Evolutionary conservation across 2,888 invertebrate species (phyloP).

Genomic region (Andrena dorsata): DNA sequence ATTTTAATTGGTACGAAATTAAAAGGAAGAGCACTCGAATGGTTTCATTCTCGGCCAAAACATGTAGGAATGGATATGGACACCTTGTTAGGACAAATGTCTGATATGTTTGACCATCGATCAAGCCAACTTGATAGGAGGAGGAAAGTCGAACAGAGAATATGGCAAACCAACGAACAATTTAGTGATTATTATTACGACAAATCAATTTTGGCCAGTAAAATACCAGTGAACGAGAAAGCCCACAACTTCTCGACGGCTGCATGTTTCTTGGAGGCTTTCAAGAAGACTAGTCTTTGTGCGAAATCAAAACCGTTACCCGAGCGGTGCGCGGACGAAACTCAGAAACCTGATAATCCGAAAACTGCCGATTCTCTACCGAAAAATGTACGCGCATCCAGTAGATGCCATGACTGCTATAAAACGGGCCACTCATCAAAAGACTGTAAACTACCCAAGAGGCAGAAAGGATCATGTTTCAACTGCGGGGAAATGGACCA

Average conservation of each 20-base stretch:
- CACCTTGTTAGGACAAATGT: background rate
- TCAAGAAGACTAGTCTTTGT: too few species aligned
- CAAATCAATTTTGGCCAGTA: background rate
- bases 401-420: too few species aligned
- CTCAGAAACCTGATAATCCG: background rate
- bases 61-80: background rate
- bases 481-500: too few species aligned
- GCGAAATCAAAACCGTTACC: too few species aligned
- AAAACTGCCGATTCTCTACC: conserved; percentile 24
- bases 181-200: background rate
- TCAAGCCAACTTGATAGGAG: background rate
- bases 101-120: background rate
- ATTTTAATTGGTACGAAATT: background rate
- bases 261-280: too few species aligned
- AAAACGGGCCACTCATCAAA: too few species aligned
- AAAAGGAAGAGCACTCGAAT: background rate
- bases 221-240: background rate
- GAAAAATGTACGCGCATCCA: conserved; percentile 28
- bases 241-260: background rate
- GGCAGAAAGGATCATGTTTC: too few species aligned
- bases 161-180: background rate
- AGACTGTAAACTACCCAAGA: too few species aligned
- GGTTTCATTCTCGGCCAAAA: background rate
- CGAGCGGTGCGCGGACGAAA: too few species aligned
- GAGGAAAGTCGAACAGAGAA: background rate